phyloP scores from a whole-genome alignment of 2,797 vertebrate genomes.

The Dicrostonyx torquatus region DNA sequence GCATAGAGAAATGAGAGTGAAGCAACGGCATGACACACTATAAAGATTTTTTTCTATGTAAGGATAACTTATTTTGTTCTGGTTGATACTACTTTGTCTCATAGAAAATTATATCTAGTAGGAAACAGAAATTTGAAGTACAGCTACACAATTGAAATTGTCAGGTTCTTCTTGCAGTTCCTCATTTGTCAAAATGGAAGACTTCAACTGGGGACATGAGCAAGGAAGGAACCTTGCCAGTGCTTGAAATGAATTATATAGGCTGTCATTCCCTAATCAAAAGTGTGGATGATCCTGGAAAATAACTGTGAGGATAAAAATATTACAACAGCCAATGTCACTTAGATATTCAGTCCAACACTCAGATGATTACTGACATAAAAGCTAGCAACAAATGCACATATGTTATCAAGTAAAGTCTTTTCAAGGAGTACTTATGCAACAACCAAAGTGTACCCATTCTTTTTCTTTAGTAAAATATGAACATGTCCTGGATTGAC shows the following conservation, averaged over 20 bases:
- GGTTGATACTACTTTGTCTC: background rate
- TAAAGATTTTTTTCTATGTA: background rate
- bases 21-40: background rate
- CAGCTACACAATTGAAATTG: conserved; percentile 41
- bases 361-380: conserved; percentile 38
- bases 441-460: background rate
- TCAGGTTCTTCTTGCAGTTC: conserved; percentile 42
- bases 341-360: conserved; percentile 66
- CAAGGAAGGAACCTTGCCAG: conserved; percentile 22
- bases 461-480: conserved; percentile 27
- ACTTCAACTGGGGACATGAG: conserved; percentile 45
- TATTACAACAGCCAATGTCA: conserved; percentile 39
- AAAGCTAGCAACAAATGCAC: conserved; percentile 44
- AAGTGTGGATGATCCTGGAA: conserved; percentile 60
- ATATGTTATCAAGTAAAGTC: conserved; percentile 14
- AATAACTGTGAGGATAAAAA: conserved; percentile 62
- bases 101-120: conserved; percentile 65
- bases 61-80: background rate
- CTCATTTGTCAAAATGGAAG: conserved; percentile 64
- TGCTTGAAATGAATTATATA: conserved; percentile 63
- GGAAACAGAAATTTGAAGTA: conserved; percentile 50
- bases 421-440: background rate
- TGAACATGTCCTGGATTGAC: background rate
- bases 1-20: conserved; percentile 27
- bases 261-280: conserved; percentile 64